Evolutionary conservation across 1,140 invertebrate species (phyloP).

Genomic region (Neoseiulus cucumeris): DNA sequence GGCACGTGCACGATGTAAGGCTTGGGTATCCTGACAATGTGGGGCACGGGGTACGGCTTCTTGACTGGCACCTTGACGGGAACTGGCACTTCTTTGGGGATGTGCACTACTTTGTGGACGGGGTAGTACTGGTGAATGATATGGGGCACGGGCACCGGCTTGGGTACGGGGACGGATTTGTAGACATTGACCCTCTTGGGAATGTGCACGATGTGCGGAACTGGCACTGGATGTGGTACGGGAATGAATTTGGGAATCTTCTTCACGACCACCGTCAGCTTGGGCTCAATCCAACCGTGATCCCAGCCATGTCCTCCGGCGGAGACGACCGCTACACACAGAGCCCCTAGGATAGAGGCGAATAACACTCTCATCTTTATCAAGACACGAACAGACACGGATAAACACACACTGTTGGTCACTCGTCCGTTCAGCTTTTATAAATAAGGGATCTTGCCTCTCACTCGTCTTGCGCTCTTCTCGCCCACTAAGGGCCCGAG

Average conservation of each 20-base stretch:
- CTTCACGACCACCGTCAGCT: slow-evolving; percentile 2
- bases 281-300: slow-evolving; percentile 10
- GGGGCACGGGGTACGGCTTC: neutral
- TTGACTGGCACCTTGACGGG: neutral
- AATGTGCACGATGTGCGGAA: neutral
- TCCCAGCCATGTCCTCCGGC: neutral
- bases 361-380: neutral
- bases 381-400: neutral
- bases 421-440: neutral
- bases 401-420: neutral
- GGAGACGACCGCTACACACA: neutral
- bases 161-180: neutral
- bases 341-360: neutral
- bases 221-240: neutral
- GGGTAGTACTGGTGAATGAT: slow-evolving; percentile 1
- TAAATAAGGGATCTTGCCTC: neutral
- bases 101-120: neutral
- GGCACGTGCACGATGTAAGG: slow-evolving; percentile 5
- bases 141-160: neutral
- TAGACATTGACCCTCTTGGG: neutral
- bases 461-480: neutral
- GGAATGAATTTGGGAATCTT: neutral
- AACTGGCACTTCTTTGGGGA: neutral
- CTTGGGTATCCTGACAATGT: neutral
- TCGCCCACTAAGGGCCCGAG: neutral